A percentile compares a stretch with the other conserved stretches of the same genome.
These are phyloP conservation scores for Chascanopsetta lugubris DNA, from an alignment of 2,113 vertebrate genomes.

Conservation along the genomic window DNA sequence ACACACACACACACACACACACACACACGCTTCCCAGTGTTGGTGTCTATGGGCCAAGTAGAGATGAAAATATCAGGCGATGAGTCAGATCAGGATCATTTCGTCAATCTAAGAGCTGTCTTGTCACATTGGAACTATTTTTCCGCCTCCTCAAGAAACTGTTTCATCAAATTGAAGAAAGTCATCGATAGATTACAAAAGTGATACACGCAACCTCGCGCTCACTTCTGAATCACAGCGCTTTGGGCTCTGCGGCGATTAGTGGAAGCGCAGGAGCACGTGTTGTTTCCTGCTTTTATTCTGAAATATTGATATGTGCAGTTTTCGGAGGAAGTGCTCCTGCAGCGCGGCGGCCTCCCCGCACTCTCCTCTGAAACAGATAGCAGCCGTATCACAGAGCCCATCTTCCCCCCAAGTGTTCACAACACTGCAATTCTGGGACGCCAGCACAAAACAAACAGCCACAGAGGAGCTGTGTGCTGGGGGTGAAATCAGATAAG, in stretches of 20 bases:
- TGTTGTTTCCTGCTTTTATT: constrained; percentile 37
- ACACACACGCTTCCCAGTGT: too few species aligned
- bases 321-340: constrained; percentile 69
- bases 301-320: constrained; percentile 56
- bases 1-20: too few species aligned
- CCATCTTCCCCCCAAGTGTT: constrained; percentile 63
- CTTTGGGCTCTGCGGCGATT: constrained; percentile 35
- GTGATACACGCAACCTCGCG: constrained; percentile 46
- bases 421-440: constrained; percentile 53
- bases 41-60: too few species aligned
- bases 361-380: constrained; percentile 62
- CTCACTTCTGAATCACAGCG: constrained; percentile 35
- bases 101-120: too few species aligned
- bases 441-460: constrained; percentile 56
- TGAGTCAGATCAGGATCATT: too few species aligned
- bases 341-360: constrained; percentile 62
- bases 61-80: too few species aligned
- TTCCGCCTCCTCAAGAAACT: too few species aligned
- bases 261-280: constrained; percentile 29
- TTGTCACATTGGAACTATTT: too few species aligned
- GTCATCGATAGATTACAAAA: too few species aligned
- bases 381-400: constrained; percentile 58
- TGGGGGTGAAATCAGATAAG: constrained; percentile 50
- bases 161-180: too few species aligned
- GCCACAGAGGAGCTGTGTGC: constrained; percentile 36